A percentile compares a stretch with the other conserved stretches of the same genome.
Evolutionary conservation across 2,888 invertebrate genomes (phyloP).

Genomic region (Phengaris alcon): DNA sequence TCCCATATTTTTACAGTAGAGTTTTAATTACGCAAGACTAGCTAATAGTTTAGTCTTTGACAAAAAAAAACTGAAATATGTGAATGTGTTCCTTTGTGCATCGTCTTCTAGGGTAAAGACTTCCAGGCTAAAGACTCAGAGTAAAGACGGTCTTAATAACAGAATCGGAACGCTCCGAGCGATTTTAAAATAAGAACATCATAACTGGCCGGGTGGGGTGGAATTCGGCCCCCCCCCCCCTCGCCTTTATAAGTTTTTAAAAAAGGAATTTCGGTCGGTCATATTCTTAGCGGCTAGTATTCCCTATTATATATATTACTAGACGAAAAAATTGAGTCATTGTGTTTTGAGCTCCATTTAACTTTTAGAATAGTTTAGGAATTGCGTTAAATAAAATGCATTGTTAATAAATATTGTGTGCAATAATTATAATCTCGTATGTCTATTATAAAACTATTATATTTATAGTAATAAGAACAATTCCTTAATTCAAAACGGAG

Average conservation of each 20-base stretch:
- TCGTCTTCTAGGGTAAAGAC: constrained; percentile 36
- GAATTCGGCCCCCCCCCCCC: constrained; percentile 67
- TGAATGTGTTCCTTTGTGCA: constrained; percentile 38
- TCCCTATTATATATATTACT: constrained; percentile 36
- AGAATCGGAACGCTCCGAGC: constrained; percentile 75
- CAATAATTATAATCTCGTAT: neutral
- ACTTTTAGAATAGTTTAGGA: neutral
- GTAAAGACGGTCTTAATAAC: constrained; percentile 71
- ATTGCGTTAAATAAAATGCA: neutral
- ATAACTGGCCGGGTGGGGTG: constrained; percentile 72
- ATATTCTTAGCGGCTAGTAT: constrained; percentile 40
- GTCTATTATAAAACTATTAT: neutral
- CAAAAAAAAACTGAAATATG: constrained; percentile 34
- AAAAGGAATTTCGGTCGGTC: constrained; percentile 67
- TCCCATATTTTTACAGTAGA: neutral
- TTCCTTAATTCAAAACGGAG: neutral
- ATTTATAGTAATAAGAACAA: too few relatives aligned
- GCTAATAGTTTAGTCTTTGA: constrained; percentile 25
- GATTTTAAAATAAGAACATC: constrained; percentile 77
- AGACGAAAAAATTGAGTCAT: constrained; percentile 16
- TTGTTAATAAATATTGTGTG: neutral
- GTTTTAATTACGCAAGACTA: constrained; percentile 25
- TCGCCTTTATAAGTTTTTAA: constrained; percentile 63
- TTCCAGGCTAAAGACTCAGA: constrained; percentile 29
- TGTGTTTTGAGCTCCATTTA: neutral